Conservation (phyloP, 1,140 invertebrate species). For the Pissodes strobi region DNA sequence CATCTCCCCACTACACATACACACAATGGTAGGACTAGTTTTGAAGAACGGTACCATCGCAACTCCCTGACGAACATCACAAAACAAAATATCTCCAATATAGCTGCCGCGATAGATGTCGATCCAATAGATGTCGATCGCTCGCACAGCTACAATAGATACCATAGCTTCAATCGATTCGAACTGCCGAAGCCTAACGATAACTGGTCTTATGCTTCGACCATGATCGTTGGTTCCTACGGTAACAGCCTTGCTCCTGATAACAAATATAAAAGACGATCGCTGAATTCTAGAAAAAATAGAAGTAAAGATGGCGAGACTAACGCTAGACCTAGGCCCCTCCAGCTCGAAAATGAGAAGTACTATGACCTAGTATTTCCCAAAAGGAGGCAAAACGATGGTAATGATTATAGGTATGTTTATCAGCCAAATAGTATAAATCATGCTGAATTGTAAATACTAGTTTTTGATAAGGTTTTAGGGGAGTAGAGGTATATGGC, state of each 20-base stretch:
- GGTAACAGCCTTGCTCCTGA: too few relatives aligned
- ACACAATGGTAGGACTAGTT: slow-evolving; percentile 55
- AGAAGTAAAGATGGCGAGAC: neutral
- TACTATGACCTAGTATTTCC: slow-evolving; percentile 55
- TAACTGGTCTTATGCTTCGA: slow-evolving; percentile 46
- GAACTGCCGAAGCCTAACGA: slow-evolving; percentile 38
- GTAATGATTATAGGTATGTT: slow-evolving; percentile 39
- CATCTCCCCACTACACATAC: slow-evolving; percentile 47
- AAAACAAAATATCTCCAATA: slow-evolving; percentile 20
- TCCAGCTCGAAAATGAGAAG: slow-evolving; percentile 51
- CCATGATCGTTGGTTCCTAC: slow-evolving; percentile 35
- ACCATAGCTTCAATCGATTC: slow-evolving; percentile 48
- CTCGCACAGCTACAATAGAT: slow-evolving; percentile 32
- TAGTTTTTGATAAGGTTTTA: neutral
- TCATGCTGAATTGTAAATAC: slow-evolving; percentile 54
- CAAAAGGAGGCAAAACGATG: slow-evolving; percentile 41
- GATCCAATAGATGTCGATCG: slow-evolving; percentile 7
- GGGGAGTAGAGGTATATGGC: neutral
- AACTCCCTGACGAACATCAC: slow-evolving; percentile 3
- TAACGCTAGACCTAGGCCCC: slow-evolving; percentile 47
- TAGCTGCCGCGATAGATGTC: slow-evolving; percentile 5
- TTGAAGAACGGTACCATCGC: slow-evolving; percentile 40
- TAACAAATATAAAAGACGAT: slow-evolving; percentile 41
- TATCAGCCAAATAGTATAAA: slow-evolving; percentile 52
- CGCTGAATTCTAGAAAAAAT: slow-evolving; percentile 31